Evolutionary conservation across 2,888 invertebrate species (phyloP), one percentile per base, ranked within the genome.

Genomic region (Dryadula phaetusa): DNA sequence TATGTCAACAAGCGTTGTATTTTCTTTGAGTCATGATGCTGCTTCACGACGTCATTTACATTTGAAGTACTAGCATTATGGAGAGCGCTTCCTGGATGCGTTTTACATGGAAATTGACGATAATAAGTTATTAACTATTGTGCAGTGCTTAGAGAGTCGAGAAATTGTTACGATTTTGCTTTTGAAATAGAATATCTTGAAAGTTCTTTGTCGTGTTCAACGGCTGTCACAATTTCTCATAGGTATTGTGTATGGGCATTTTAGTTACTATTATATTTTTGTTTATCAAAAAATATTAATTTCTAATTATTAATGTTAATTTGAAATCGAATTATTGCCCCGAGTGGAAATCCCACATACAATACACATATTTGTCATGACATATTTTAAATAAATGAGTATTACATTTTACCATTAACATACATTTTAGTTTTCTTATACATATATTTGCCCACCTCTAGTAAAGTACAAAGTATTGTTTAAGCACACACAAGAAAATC

Each of bases 21-120:
- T n/a, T 25, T 64, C 25, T 56, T 32, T 37, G 16, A 46, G 58
- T 60, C 42, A 49, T 40, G 58, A 47, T n/a, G 25, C 60, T 34
- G 32, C 40, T 54, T 66, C 70, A 70, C 70, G 70, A 68, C 20
- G 54, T 32, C 14, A 70, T 70, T 70, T 69, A 64, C 68, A 70
- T 70, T 46, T 66, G 69, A 70, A 70, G 66, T 54, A 25, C 32
- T 18, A 34, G 18, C 47, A 70, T 67, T 60, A 69, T 63, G 32
- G 14, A 49, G 14, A 52, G 20, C 44, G 63, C 69, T 70, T 70
- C 69, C 69, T 66, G 60, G 47, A 52, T 70, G 69, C 66, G 54
- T 64, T 70, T 66, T 56, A 70, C 64, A 67, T 70, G 67, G 67
- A 61, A 70, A 70, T 70, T 70, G 54, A 12, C 61, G 42, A 63